Base-by-base conservation (phyloP, 2,888 invertebrate genomes). In the Amphipyra berbera region DNA sequence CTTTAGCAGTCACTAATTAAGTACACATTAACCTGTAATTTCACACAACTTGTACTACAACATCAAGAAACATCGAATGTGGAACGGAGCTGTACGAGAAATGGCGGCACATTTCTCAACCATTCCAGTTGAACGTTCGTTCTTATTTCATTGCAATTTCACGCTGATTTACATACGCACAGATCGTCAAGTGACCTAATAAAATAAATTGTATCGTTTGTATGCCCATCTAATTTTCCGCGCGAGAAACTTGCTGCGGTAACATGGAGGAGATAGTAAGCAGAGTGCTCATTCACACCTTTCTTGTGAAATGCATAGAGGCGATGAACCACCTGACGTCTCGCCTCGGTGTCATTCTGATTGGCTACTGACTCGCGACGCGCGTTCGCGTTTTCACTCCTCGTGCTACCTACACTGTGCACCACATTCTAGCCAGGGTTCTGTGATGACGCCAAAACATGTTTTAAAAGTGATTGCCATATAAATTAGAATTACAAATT, bases 191-290 rank as follows among this genome's bases (percentile, higher is more conserved):
- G 74, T 83, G 84, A 83, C 83, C 86, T 78, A 86, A 89, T 88
- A 89, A 86, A 86, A 73, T 82, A 76, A 80, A 85, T 86, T 84
- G 83, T 79, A 82, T 81, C 76, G 75, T 71, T 72, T 73, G 57
- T 73, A 73, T 81, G 83, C 83, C 82, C 85, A 89, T 89, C 86
- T 86, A 78, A 88, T 90, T 90, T 90, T 86, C 83, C 86, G 84
- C 87, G 82, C 79, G 82, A 85, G 78, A 80, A 81, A 82, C 72
- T 71, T 57, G 66, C 62, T 56, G 15, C 40, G 27, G 27, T 37
- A 21, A 12, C 33, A 52, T 13, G 15, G 10, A 58, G 49, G 46
- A 45, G n/a, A 14, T 41, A 48, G 56, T 21, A 45, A 71, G 46
- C 56, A 46, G 44, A 58, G 42, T 47, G 27, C 45, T 15, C 21